Evolutionary conservation across 2,797 vertebrate species (phyloP).

Genomic region (Centroberyx gerrardi): DNA sequence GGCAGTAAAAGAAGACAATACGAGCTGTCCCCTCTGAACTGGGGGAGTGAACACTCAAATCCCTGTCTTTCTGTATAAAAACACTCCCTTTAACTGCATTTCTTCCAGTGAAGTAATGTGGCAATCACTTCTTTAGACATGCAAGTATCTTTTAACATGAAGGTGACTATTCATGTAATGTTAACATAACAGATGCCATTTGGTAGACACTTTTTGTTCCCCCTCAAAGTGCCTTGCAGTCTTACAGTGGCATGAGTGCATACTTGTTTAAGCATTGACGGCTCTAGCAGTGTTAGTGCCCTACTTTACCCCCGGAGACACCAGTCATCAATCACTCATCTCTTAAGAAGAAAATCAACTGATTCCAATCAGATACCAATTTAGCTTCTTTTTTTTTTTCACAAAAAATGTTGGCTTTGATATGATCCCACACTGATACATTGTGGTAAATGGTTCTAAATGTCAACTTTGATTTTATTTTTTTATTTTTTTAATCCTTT

Average conservation of each 20-base stretch:
- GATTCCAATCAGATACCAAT: slow-evolving; percentile 15
- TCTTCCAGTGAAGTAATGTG: slow-evolving; percentile 22
- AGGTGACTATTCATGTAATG: not conserved
- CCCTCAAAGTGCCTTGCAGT: slow-evolving; percentile 38
- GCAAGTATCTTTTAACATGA: slow-evolving; percentile 30
- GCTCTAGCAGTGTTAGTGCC: slow-evolving; percentile 22
- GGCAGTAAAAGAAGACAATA: slow-evolving; percentile 78
- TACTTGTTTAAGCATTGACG: slow-evolving; percentile 35
- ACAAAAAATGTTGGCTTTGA: too few relatives aligned
- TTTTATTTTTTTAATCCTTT: too few relatives aligned
- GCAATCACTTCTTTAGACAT: slow-evolving; percentile 7
- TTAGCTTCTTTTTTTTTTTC: not conserved
- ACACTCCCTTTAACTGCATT: slow-evolving; percentile 48
- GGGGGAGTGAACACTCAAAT: slow-evolving; percentile 68
- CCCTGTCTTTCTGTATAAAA: slow-evolving; percentile 59
- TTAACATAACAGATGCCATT: not conserved
- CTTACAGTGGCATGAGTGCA: slow-evolving; percentile 36
- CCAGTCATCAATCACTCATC: slow-evolving; percentile 5
- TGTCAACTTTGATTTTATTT: slow-evolving; percentile 20
- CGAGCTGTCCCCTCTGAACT: slow-evolving; percentile 75
- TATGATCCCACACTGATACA: not conserved
- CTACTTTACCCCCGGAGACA: not conserved
- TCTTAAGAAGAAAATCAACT: slow-evolving; percentile 34
- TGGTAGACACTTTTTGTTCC: not conserved
- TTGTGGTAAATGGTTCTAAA: slow-evolving; percentile 26